Evolutionary conservation across 1,140 invertebrate genomes (phyloP).

Genomic region (Philotrypesis tridentata): DNA sequence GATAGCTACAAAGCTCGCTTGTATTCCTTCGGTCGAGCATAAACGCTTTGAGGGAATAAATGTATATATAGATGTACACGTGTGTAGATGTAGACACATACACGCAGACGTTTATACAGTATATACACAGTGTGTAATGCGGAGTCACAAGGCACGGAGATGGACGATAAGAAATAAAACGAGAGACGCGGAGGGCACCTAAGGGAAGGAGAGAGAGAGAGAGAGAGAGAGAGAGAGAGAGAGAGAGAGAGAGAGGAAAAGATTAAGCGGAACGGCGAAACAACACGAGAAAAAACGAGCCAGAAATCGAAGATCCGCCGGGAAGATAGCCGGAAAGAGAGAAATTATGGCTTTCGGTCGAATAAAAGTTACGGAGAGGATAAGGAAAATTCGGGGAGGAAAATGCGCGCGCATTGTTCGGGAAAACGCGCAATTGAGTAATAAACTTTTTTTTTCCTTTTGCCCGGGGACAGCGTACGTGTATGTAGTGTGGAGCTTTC

Average conservation of each 20-base stretch:
- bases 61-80: neutral
- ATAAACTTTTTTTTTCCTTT: neutral
- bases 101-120: neutral
- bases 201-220: neutral
- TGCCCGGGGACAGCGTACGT: too few relatives aligned
- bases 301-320: neutral
- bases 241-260: conserved; percentile 12
- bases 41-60: neutral
- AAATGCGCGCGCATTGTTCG: too few relatives aligned
- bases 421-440: neutral
- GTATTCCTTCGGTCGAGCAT: neutral
- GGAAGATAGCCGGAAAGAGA: neutral
- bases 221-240: conserved; percentile 7
- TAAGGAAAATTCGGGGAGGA: conserved; percentile 4
- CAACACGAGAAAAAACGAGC: neutral
- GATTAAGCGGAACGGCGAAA: conserved; percentile 6
- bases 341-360: neutral
- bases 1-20: neutral
- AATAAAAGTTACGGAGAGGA: neutral
- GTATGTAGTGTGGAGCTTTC: too few relatives aligned
- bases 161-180: conserved; percentile 22
- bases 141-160: neutral
- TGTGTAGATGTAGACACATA: neutral
- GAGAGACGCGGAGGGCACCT: neutral
- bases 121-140: neutral